Conservation (phyloP, 2,888 invertebrate species). For the Torymus tubicola region DNA sequence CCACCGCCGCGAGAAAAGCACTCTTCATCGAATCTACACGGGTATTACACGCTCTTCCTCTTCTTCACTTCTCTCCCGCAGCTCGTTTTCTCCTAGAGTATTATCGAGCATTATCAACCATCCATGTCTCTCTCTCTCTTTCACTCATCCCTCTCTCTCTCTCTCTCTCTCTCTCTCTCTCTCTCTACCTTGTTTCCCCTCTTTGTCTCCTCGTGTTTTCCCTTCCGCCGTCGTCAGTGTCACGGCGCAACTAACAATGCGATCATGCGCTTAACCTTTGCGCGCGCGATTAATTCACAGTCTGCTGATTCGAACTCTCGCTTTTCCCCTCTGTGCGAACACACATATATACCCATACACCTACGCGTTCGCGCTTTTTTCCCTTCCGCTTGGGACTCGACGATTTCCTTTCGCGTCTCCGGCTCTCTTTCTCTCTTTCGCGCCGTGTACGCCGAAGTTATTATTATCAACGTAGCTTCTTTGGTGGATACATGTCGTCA, state of each 20-base stretch:
- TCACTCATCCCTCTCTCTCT: neutral
- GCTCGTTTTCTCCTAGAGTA: neutral
- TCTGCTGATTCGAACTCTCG: conserved; percentile 40
- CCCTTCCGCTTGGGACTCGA: too few species aligned
- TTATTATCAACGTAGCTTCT: too few species aligned
- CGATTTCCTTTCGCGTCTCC: too few species aligned
- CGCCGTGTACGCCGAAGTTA: too few species aligned
- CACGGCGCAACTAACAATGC: conserved; percentile 38
- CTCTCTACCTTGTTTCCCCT: neutral
- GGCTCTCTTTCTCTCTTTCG: too few species aligned
- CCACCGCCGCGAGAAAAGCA: conserved; percentile 33
- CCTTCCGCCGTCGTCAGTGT: neutral
- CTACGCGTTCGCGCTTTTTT: too few species aligned
- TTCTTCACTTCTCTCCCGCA: neutral
- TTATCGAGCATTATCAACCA: conserved; percentile 28
- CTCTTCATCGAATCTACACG: conserved; percentile 41
- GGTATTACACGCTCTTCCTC: conserved; percentile 22
- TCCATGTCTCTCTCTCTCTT: neutral
- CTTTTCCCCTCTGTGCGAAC: too few species aligned
- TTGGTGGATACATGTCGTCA: too few species aligned
- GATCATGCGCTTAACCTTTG: conserved; percentile 49
- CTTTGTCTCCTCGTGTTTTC: conserved; percentile 1
- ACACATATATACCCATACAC: too few species aligned
- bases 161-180: neutral
- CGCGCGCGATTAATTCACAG: conserved; percentile 47